Percentiles rank a stretch among this genome's conserved stretches.
Conservation (phyloP, 2,888 invertebrate species). For the Hyalella azteca region DNA sequence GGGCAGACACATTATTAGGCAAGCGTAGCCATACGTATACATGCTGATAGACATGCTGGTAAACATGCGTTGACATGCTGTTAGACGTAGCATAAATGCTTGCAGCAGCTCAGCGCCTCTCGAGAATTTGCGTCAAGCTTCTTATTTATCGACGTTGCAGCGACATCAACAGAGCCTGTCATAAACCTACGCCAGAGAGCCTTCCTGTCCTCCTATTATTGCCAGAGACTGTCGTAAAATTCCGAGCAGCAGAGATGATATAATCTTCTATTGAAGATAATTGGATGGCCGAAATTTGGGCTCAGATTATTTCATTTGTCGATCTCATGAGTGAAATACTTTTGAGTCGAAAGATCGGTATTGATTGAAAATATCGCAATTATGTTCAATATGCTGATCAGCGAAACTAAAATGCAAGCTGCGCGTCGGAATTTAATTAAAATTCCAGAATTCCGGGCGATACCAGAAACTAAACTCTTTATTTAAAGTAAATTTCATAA, state of each 20-base stretch:
- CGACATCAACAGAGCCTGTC: background rate
- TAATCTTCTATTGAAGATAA: background rate
- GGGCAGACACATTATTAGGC: too few species aligned
- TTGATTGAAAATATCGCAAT: background rate
- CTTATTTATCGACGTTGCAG: background rate
- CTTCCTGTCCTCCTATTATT: background rate
- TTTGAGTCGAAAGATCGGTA: background rate
- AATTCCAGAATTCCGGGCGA: too few species aligned
- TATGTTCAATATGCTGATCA: background rate
- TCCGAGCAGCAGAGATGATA: background rate
- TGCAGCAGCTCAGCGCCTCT: too few species aligned
- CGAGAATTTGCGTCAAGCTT: too few species aligned
- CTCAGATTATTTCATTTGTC: background rate
- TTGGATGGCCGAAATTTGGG: too few species aligned
- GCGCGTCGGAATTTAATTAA: too few species aligned
- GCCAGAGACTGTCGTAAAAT: constrained; percentile 1
- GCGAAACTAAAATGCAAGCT: background rate
- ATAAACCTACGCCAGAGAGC: background rate
- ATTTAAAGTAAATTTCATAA: too few species aligned
- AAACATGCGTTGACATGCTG: too few species aligned
- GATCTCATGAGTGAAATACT: background rate
- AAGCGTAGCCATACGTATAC: too few species aligned
- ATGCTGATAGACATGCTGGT: too few species aligned
- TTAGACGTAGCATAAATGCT: too few species aligned
- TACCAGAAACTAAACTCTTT: too few species aligned